Evolutionary conservation across 2,797 vertebrate genomes (phyloP).

Genomic region (Hylomyscus alleni): DNA sequence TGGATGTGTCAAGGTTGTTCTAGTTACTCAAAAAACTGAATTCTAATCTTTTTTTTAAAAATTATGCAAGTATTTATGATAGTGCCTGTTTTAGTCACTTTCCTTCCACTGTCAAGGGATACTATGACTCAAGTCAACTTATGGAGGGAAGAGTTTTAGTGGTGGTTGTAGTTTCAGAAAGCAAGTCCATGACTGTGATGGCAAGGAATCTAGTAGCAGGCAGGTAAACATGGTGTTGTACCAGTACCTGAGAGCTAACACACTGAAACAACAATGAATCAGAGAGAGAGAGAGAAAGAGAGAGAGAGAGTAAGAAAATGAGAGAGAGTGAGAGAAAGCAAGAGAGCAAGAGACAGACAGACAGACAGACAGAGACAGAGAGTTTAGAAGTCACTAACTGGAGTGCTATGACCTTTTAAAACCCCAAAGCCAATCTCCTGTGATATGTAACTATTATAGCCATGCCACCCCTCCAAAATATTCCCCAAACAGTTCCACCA

Average conservation of each 20-base stretch:
- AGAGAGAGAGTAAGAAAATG: not conserved
- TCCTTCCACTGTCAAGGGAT: not conserved
- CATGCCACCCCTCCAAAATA: not conserved
- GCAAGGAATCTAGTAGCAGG: fast-evolving
- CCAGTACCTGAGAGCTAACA: not conserved
- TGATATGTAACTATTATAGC: not conserved
- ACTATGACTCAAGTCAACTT: not conserved
- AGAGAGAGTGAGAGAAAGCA: not conserved
- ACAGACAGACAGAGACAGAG: not conserved
- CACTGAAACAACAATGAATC: not conserved
- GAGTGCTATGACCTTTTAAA: not conserved
- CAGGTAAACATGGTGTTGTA: not conserved
- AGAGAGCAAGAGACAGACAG: not conserved
- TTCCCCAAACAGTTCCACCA: not conserved
- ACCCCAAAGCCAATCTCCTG: not conserved
- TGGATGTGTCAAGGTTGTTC: not conserved
- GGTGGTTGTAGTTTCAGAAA: not conserved
- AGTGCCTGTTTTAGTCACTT: too few relatives aligned
- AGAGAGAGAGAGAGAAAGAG: not conserved
- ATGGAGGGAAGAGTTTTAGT: too few relatives aligned
- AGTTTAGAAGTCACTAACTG: not conserved
- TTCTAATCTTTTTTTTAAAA: not conserved
- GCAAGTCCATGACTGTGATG: not conserved
- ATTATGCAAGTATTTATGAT: not conserved
- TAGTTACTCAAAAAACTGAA: not conserved